Percentiles rank a stretch among this genome's conserved stretches.
These are phyloP conservation scores for Cyphomyrmex costatus DNA, from an alignment of 1,140 invertebrate genomes.

Conservation along the genomic window DNA sequence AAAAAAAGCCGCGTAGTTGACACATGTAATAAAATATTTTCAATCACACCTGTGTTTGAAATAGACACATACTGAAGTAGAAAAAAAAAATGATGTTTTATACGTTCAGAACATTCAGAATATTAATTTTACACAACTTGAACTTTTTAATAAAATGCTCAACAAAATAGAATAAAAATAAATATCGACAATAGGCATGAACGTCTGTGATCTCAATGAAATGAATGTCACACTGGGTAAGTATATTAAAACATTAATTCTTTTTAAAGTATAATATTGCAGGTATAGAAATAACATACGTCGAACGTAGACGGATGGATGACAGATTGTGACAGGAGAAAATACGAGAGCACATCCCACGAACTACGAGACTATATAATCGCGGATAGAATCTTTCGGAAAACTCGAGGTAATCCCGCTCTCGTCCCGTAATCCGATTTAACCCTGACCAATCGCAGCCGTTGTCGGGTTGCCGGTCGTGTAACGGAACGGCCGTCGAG, in stretches of 20 bases:
- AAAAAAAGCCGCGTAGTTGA: conserved; percentile 18
- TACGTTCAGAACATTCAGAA: neutral
- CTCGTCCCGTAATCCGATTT: conserved; percentile 77
- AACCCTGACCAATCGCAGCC: conserved; percentile 65
- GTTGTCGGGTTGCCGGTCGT: conserved; percentile 53
- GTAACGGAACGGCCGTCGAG: conserved; percentile 65
- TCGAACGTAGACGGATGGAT: conserved; percentile 58
- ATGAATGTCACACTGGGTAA: neutral
- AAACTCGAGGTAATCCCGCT: conserved; percentile 74
- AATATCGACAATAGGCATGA: neutral
- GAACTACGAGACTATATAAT: conserved; percentile 21
- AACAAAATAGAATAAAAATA: neutral
- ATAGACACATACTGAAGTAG: neutral
- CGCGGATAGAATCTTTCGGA: conserved; percentile 66
- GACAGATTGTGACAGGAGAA: conserved; percentile 65
- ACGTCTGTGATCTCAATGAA: neutral
- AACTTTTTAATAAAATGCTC: neutral
- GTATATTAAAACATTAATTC: conserved; percentile 28
- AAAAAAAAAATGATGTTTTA: conserved; percentile 12
- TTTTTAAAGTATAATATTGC: neutral
- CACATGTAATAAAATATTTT: conserved; percentile 11
- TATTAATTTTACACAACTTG: conserved; percentile 22
- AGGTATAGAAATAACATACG: conserved; percentile 10
- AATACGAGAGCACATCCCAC: conserved; percentile 23
- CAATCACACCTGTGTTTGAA: conserved; percentile 10